Percentiles rank a stretch among this genome's conserved stretches.
Evolutionary conservation across 2,888 invertebrate genomes (phyloP).

Genomic region (Protonemura montana): DNA sequence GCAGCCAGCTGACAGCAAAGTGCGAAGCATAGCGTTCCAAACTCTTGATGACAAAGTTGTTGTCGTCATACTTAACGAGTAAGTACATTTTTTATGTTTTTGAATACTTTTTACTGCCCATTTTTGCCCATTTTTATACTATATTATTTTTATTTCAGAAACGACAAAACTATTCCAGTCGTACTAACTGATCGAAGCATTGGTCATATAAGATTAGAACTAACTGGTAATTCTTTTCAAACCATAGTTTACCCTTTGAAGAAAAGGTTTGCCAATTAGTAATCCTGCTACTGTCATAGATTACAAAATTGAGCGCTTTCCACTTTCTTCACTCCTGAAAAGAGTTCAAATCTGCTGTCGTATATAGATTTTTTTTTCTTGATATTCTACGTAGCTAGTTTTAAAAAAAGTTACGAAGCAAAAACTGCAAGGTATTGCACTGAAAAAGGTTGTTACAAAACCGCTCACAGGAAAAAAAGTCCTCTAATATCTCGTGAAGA

Average conservation of each 20-base stretch:
- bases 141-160: conserved; percentile 17
- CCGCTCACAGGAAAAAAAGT: too few species aligned
- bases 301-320: too few species aligned
- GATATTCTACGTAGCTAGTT: too few species aligned
- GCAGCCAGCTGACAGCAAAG: neutral
- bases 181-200: neutral
- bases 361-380: too few species aligned
- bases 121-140: neutral
- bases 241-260: conserved; percentile 17
- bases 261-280: neutral
- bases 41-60: conserved; percentile 42
- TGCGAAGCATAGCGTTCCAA: conserved; percentile 42
- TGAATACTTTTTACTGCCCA: neutral
- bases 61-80: conserved; percentile 42
- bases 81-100: neutral
- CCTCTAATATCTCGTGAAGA: too few species aligned
- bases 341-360: too few species aligned
- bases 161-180: neutral
- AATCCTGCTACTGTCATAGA: too few species aligned
- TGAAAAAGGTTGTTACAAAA: too few species aligned
- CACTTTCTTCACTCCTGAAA: too few species aligned
- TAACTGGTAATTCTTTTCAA: conserved; percentile 18
- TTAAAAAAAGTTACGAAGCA: too few species aligned
- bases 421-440: too few species aligned
- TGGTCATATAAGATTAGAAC: neutral